Conservation (phyloP, 92 coral and sea anemone genomes). For the Pocillopora meandrina region DNA sequence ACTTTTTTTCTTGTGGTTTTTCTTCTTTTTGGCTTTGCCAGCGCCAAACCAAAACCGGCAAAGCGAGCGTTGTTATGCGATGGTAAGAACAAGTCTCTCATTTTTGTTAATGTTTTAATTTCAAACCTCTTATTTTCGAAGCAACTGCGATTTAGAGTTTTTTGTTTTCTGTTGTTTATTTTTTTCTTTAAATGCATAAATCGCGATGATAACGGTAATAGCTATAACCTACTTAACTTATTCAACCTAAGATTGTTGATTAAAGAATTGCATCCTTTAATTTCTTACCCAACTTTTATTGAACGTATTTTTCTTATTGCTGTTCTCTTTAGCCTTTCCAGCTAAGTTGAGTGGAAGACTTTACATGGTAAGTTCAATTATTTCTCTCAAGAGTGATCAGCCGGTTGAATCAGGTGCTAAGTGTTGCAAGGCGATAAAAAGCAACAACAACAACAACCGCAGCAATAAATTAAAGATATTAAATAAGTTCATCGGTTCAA, state of each 20-base stretch:
- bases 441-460: too few species aligned
- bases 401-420: too few species aligned
- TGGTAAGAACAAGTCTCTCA: not conserved
- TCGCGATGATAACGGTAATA: too few species aligned
- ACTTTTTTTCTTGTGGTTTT: not conserved
- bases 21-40: not conserved
- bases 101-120: not conserved
- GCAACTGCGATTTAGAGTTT: not conserved
- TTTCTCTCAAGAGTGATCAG: not conserved
- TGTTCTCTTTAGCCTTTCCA: not conserved
- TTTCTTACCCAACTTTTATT: too few species aligned
- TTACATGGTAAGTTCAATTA: not conserved
- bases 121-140: too few species aligned
- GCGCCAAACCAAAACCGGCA: constrained; percentile 7
- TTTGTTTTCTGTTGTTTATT: not conserved
- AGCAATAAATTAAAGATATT: too few species aligned
- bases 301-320: not conserved
- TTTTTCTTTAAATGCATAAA: not conserved
- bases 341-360: constrained; percentile 11
- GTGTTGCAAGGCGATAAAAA: too few species aligned
- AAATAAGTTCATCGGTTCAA: too few species aligned
- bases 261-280: too few species aligned
- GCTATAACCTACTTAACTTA: too few species aligned
- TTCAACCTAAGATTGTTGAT: too few species aligned
- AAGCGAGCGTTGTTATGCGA: not conserved